Conservation (phyloP, 2,888 invertebrate genomes). For the Diplazon laetatorius region DNA sequence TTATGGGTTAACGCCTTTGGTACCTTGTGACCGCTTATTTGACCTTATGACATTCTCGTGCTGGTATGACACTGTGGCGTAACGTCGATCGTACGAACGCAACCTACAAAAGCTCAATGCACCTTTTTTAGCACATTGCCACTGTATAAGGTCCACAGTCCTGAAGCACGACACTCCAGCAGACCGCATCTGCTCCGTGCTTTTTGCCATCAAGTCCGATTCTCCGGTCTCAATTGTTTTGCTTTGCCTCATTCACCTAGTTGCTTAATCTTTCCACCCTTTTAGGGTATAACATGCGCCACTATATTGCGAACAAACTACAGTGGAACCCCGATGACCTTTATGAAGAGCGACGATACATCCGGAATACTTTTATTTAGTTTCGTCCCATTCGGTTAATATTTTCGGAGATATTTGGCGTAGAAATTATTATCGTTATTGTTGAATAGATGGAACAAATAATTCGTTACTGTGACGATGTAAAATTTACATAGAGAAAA, state of each 20-base stretch:
- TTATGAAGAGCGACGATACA: not conserved
- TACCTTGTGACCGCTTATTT: no score
- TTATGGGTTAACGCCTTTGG: no score
- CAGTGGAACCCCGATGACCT: not conserved
- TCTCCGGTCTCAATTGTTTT: not conserved
- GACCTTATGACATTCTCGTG: conserved; percentile 7
- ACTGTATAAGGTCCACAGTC: conserved; percentile 18
- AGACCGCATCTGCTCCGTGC: not conserved
- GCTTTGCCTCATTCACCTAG: not conserved
- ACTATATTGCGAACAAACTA: not conserved
- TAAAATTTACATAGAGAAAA: conserved; percentile 21
- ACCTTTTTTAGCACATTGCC: not conserved
- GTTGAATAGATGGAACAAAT: not conserved
- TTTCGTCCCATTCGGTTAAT: not conserved
- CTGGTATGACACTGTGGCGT: not conserved
- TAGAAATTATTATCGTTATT: not conserved
- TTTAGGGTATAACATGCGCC: not conserved
- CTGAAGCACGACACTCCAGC: not conserved
- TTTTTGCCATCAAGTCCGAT: not conserved
- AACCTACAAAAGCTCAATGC: conserved; percentile 1
- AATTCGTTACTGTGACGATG: conserved; percentile 24
- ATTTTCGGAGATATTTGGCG: not conserved
- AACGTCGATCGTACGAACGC: not conserved
- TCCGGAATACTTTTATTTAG: not conserved
- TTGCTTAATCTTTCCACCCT: not conserved